These are phyloP conservation scores for Leptinotarsa undecemlineata DNA, from an alignment of 1,140 invertebrate species.

Conservation along the genomic window DNA sequence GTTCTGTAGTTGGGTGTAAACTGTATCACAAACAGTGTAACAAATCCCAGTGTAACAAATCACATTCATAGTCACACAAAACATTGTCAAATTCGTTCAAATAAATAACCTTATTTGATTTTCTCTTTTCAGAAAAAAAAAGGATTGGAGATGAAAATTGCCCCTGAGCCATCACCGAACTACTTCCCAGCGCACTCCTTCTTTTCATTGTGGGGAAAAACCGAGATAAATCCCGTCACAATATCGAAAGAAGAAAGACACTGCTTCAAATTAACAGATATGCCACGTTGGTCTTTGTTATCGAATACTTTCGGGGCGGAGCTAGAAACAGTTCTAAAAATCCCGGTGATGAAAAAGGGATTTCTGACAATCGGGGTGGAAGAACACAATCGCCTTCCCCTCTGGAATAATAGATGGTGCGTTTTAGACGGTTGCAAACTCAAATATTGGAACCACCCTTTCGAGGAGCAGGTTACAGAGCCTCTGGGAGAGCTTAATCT, in stretches of 20 bases:
- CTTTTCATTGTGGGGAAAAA: background rate
- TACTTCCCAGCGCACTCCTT: background rate
- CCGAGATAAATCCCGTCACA: background rate
- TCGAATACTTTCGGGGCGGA: slow-evolving; percentile 5
- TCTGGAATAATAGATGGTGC: slow-evolving; percentile 24
- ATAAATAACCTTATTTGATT: background rate
- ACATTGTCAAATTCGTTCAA: background rate
- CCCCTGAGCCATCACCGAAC: background rate
- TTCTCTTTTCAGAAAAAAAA: background rate
- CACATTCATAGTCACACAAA: background rate
- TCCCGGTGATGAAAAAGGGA: background rate
- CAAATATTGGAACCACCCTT: slow-evolving; percentile 17
- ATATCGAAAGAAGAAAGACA: background rate
- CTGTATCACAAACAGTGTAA: no score
- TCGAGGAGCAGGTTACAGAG: background rate
- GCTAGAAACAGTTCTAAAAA: slow-evolving; percentile 1
- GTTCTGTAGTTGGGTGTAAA: no score
- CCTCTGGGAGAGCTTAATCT: slow-evolving; percentile 14
- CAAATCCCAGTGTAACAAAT: no score
- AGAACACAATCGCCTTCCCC: slow-evolving; percentile 32
- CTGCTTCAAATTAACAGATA: background rate
- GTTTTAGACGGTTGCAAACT: slow-evolving; percentile 16
- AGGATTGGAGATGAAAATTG: background rate
- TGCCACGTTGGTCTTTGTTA: background rate
- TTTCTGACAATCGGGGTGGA: slow-evolving; percentile 20